Evolutionary conservation across 2,113 vertebrate genomes (phyloP).

Genomic region (Suncus etruscus): DNA sequence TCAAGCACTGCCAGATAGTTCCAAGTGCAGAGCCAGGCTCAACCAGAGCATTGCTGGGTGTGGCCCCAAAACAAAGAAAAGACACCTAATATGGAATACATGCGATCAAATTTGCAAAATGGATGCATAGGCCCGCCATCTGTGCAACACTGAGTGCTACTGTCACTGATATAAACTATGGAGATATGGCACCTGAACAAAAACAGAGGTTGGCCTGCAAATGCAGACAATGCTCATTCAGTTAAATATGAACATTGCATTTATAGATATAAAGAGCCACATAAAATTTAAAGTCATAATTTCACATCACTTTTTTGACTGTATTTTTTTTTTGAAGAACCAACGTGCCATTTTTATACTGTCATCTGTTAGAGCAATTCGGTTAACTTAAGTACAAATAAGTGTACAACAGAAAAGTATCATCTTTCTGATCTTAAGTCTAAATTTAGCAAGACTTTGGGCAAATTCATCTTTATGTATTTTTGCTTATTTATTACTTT

Average conservation of each 20-base stretch:
- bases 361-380: conserved; percentile 42
- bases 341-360: conserved; percentile 53
- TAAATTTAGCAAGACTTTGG: conserved; percentile 33
- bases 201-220: conserved; percentile 24
- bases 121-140: neutral
- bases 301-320: conserved; percentile 39
- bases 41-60: no score
- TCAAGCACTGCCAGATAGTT: no score
- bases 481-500: conserved; percentile 23
- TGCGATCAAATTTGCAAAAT: neutral
- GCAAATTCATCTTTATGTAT: conserved; percentile 26
- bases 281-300: conserved; percentile 48
- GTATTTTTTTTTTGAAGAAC: conserved; percentile 44
- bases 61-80: no score
- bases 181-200: conserved; percentile 11
- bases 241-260: conserved; percentile 22
- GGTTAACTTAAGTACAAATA: neutral
- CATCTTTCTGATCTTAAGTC: conserved; percentile 17
- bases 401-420: conserved; percentile 33
- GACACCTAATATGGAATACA: no score
- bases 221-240: conserved; percentile 14
- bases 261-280: conserved; percentile 41
- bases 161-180: conserved; percentile 29
- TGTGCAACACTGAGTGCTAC: neutral
- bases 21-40: no score